Evolutionary conservation across 2,113 vertebrate species (phyloP), one percentile per base, ranked within the genome.

Genomic region (Labrus mixtus): DNA sequence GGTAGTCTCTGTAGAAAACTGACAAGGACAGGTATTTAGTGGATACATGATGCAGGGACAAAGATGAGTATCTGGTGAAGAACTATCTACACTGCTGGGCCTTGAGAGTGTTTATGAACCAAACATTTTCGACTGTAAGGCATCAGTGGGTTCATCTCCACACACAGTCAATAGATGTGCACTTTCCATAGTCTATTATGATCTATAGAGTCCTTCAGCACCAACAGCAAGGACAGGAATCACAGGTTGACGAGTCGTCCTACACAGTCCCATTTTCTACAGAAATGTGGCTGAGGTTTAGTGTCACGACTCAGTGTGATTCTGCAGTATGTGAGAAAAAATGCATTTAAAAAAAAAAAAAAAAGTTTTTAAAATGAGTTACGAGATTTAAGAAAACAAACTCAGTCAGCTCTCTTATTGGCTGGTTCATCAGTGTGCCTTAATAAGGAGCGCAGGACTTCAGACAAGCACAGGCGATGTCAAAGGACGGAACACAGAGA

Each of bases 401-500:
- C n/a, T n/a, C n/a, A n/a, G n/a, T 63, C 29, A 53, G 63, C 78
- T 50, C 81, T 76, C 62, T 74, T 17, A 68, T 71, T 73, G 78
- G 81, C 74, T 76, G 76, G 22, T 46, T 78, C 61, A 65, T 78
- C 81, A 48, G 12, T 25, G 78, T 95, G 92, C 87, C 94, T 95
- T 95, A 94, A 95, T 93, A 95, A 94, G 94, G 94, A 93, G 77
- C 90, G 86, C 65, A 37, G 78, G 62, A 68, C 65, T 65, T 77
- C 58, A 7, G 76, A 48, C 74, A 59, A 88, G 72, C 76, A 33
- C 50, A 77, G 82, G 65, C 50, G 6, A 64, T 54, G 63, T 68
- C 12, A 41, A 41, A 66, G 45, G 64, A 77, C 62, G 73, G 66
- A 92, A 74, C 80, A 84, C 68, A 81, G 69, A 90, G 58, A 79